phyloP scores from a whole-genome alignment of 2,888 invertebrate species.

The Ophioninae sp. region DNA sequence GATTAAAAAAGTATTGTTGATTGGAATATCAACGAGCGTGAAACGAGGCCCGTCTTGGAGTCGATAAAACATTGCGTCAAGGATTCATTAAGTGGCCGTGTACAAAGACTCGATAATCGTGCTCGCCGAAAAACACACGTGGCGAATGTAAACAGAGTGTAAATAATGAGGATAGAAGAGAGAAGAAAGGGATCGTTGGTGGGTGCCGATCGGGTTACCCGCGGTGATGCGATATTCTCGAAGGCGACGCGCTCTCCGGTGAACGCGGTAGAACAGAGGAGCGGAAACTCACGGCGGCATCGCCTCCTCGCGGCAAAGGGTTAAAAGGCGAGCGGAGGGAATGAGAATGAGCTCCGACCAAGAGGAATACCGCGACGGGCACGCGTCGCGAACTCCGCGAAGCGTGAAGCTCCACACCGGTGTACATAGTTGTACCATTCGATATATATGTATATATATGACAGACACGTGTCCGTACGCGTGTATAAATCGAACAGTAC shows the following conservation, averaged over 20 bases:
- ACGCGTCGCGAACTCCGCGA: conserved; percentile 73
- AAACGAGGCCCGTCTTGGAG: too few species aligned
- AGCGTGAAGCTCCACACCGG: conserved; percentile 77
- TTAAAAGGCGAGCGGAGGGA: conserved; percentile 60
- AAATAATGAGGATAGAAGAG: not conserved
- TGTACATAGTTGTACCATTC: conserved; percentile 7
- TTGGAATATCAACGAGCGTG: too few species aligned
- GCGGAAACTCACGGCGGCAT: not conserved
- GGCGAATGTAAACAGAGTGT: not conserved
- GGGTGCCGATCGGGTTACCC: conserved; percentile 10
- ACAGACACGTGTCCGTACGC: not conserved
- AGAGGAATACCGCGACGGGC: conserved; percentile 67
- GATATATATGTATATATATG: not conserved
- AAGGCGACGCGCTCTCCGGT: not conserved
- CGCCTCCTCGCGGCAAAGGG: conserved; percentile 64
- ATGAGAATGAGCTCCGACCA: conserved; percentile 52
- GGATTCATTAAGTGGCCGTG: too few species aligned
- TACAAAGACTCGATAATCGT: too few species aligned
- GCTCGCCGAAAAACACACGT: too few species aligned
- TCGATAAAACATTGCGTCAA: too few species aligned
- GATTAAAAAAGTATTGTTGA: too few species aligned
- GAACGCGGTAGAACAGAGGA: not conserved
- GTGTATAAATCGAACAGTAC: not conserved
- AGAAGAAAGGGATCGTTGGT: conserved; percentile 4
- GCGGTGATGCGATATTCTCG: conserved; percentile 5